Evolutionary conservation across 2,113 vertebrate genomes (phyloP), one percentile per base, ranked within the genome.

Genomic region (Geococcyx californianus): DNA sequence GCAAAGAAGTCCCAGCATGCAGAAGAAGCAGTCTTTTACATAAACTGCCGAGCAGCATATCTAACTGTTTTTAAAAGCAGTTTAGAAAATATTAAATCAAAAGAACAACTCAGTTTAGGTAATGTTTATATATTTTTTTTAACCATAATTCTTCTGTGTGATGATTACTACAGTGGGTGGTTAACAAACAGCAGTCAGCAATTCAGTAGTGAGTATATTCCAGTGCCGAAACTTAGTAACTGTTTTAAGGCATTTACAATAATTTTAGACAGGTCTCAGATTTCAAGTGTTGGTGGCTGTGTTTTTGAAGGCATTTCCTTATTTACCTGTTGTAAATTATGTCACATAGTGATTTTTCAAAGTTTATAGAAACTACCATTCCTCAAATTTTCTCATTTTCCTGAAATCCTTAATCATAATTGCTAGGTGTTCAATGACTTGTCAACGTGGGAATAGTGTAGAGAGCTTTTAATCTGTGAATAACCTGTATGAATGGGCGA

Each of bases 31-130:
- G 29, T 80, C 51, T 99, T 99, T 94, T 99, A 99, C 96, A 84
- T 77, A 81, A 98, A 98, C 47, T 99, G 99, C 96, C 98, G 99
- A 97, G 99, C 99, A 86, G 98, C 98, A 26, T 99, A 99, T 55
- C 96, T 99, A n/a, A 83, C 97, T 75, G 97, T 99, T 64, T 98
- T 99, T 34, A 98, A 97, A 96, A 99, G 99, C 93, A 99, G 99
- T 94, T 97, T 99, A 93, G 98, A 98, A 91, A 99, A 98, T 55
- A 99, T 99, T 94, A 92, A 98, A 75, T 99, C 98, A 10, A 99
- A 98, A 94, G 98, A 99, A 78, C 99, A 99, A 85, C 97, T 99
- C 49, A 97, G 95, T 96, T 97, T 98, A 67, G 99, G 99, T 99
- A 98, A 98, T 45, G 14, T 15, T 47, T 78, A 38, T 3, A 9